Evolutionary conservation across 2,113 vertebrate species (phyloP).

Genomic region (Urocynchramus pylzowi): DNA sequence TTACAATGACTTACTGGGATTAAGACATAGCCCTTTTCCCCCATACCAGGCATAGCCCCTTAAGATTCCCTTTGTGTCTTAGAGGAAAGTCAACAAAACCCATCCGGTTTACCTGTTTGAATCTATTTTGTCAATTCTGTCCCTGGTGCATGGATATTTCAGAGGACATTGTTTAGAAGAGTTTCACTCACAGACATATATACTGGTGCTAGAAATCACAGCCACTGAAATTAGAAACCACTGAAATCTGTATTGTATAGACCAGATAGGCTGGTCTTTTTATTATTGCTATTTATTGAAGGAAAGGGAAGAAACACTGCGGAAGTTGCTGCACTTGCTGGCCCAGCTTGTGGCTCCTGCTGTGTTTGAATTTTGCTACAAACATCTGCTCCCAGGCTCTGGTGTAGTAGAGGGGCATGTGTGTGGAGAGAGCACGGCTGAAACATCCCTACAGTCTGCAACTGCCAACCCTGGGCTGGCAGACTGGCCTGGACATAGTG

Average conservation of each 20-base stretch:
- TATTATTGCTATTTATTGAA: background rate
- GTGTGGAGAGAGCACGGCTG: accelerated
- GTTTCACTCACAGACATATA: background rate
- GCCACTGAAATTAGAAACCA: background rate
- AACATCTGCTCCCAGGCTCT: background rate
- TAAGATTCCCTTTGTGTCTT: background rate
- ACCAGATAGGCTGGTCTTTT: background rate
- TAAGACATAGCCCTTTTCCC: background rate
- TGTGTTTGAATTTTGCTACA: background rate
- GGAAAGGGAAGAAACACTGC: background rate
- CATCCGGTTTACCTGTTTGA: background rate
- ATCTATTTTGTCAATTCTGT: background rate
- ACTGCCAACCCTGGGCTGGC: background rate
- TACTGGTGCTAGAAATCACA: background rate
- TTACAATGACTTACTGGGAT: background rate
- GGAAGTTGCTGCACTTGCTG: background rate
- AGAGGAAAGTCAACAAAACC: background rate
- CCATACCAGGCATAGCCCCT: background rate
- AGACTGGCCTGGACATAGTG: background rate
- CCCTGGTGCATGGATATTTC: background rate
- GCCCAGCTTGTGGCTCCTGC: background rate
- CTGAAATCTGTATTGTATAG: background rate
- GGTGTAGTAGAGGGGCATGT: background rate
- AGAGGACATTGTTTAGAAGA: background rate
- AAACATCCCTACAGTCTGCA: background rate